Percentiles rank a stretch among this genome's conserved stretches.
These are phyloP conservation scores for Drosophila siamana DNA, from an alignment of 2,888 invertebrate genomes.

Conservation along the genomic window DNA sequence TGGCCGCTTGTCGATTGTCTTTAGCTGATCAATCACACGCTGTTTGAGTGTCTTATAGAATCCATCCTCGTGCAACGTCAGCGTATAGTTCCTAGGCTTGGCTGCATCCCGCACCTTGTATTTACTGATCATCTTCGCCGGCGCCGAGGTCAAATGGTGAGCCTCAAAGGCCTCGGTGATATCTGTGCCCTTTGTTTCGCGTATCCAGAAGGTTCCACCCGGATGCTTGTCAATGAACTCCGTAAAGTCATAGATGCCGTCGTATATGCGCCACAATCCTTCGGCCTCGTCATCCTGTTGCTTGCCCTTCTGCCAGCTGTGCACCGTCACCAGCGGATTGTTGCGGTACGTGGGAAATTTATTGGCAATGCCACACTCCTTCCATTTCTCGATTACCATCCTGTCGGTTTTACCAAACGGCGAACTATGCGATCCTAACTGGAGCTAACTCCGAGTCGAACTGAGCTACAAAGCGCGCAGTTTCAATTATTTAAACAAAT, in stretches of 20 bases:
- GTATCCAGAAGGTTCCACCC: conserved; percentile 92
- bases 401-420: background rate
- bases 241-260: conserved; percentile 93
- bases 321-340: conserved; percentile 71
- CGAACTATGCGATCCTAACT: background rate
- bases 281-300: conserved; percentile 90
- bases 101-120: conserved; percentile 89
- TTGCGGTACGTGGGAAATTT: conserved; percentile 85
- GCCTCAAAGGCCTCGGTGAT: conserved; percentile 92
- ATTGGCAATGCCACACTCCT: conserved; percentile 80
- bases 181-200: conserved; percentile 90
- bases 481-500: conserved; percentile 4
- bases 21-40: conserved; percentile 87
- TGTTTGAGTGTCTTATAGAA: conserved; percentile 90
- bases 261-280: conserved; percentile 91
- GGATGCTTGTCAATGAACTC: conserved; percentile 93
- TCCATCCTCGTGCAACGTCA: conserved; percentile 90
- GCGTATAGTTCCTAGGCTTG: conserved; percentile 89
- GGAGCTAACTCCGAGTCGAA: conserved; percentile 10
- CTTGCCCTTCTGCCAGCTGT: conserved; percentile 89
- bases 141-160: conserved; percentile 88
- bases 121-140: conserved; percentile 88
- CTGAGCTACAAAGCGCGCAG: conserved; percentile 9
- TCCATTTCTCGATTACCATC: conserved; percentile 81
- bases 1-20: conserved; percentile 86